Conservation (phyloP, 2,797 vertebrate genomes). For the Gymnoscopelus microlampas region DNA sequence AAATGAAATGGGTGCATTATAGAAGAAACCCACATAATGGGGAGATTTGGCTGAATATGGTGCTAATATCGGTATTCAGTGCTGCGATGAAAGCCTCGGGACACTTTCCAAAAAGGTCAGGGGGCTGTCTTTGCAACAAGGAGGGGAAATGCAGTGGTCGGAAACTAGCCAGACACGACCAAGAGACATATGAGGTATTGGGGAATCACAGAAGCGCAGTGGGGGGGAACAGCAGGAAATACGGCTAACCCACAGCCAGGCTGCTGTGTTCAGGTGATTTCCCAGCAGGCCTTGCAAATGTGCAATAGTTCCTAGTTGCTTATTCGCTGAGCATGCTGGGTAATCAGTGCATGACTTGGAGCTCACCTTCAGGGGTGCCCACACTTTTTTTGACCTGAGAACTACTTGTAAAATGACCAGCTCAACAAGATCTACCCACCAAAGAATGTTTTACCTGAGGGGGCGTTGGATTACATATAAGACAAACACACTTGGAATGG, state of each 20-base stretch:
- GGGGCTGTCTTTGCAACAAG: slow-evolving; percentile 23
- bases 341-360: slow-evolving; percentile 2
- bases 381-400: too few relatives aligned
- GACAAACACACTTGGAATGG: too few relatives aligned
- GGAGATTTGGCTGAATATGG: neutral
- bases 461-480: too few relatives aligned
- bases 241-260: slow-evolving; percentile 14
- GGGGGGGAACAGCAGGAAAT: neutral
- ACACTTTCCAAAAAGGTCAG: slow-evolving; percentile 45
- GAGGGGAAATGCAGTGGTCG: slow-evolving; percentile 37
- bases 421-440: too few relatives aligned
- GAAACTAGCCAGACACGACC: slow-evolving; percentile 36
- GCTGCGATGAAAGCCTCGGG: slow-evolving; percentile 29
- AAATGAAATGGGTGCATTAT: slow-evolving; percentile 22
- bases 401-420: too few relatives aligned
- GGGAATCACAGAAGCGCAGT: slow-evolving; percentile 20
- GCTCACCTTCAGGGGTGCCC: too few relatives aligned
- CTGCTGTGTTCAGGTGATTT: slow-evolving; percentile 33
- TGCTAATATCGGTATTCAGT: slow-evolving; percentile 24
- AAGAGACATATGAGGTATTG: slow-evolving; percentile 23
- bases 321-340: slow-evolving; percentile 32
- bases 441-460: too few relatives aligned
- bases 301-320: slow-evolving; percentile 36
- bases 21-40: slow-evolving; percentile 33
- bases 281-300: slow-evolving; percentile 41